Conservation (phyloP, 2,797 vertebrate species). For the Erpetoichthys calabaricus region DNA sequence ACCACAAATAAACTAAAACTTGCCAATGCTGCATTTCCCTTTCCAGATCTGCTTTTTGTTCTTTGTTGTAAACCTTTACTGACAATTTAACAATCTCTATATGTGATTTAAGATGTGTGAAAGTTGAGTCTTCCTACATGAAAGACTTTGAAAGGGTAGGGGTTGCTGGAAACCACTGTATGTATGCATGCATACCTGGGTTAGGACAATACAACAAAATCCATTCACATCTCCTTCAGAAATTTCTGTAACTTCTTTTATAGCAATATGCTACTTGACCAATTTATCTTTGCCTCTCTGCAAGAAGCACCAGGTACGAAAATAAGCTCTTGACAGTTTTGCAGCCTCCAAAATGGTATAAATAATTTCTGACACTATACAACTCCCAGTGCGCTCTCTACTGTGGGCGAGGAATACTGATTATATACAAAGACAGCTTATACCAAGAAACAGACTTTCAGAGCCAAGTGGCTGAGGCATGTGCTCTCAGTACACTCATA, state of each 20-base stretch:
- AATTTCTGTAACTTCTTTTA: constrained; percentile 2
- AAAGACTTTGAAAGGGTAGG: background rate
- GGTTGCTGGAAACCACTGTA: no score
- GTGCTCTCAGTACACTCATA: background rate
- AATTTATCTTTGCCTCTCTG: constrained; percentile 29
- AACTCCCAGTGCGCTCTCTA: constrained; percentile 47
- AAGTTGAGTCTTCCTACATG: background rate
- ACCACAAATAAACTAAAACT: no score
- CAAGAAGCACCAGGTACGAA: constrained; percentile 49
- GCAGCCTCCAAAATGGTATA: constrained; percentile 52
- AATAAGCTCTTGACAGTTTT: constrained; percentile 49
- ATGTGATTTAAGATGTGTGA: no score
- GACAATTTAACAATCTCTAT: no score
- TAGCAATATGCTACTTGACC: constrained; percentile 2
- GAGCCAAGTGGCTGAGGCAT: background rate
- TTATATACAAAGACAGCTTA: constrained; percentile 39
- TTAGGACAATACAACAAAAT: background rate
- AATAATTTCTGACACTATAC: constrained; percentile 60
- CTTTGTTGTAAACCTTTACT: no score
- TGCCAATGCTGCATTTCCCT: no score
- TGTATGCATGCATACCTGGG: background rate
- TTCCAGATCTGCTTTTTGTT: no score
- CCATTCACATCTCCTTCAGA: background rate
- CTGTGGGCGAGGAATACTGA: constrained; percentile 34
- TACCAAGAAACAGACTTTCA: constrained; percentile 7